Conservation (phyloP, 1,140 invertebrate species). For the Hyposmocoma kahamanoa region DNA sequence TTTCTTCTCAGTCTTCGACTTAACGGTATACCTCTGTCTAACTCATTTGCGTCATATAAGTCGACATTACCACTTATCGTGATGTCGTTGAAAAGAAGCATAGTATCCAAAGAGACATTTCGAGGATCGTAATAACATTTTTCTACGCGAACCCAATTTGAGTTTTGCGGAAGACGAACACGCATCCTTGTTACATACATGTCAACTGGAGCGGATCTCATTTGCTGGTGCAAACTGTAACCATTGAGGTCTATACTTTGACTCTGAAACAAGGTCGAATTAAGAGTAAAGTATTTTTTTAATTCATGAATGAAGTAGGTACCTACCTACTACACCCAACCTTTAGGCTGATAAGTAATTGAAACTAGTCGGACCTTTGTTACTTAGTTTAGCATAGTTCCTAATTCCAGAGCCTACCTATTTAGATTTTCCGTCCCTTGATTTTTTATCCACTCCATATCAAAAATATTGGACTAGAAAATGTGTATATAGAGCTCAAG, state of each 20-base stretch:
- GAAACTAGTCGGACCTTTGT: no score
- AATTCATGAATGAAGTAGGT: no score
- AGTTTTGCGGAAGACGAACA: conserved; percentile 76
- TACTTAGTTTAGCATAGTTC: no score
- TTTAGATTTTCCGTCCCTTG: no score
- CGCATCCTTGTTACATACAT: conserved; percentile 79
- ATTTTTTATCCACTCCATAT: no score
- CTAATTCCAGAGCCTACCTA: no score
- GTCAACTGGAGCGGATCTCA: conserved; percentile 75
- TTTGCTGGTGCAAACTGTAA: conserved; percentile 76
- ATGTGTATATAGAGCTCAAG: no score
- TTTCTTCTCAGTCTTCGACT: conserved; percentile 38
- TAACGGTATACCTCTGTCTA: conserved; percentile 47
- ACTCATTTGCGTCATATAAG: conserved; percentile 70
- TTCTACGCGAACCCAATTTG: conserved; percentile 80
- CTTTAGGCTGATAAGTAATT: no score
- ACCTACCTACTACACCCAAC: no score
- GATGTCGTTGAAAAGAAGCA: conserved; percentile 84
- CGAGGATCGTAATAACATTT: conserved; percentile 83
- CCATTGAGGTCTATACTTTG: conserved; percentile 76
- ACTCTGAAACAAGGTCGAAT: conserved; percentile 60
- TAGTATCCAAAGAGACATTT: conserved; percentile 82
- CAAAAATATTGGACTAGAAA: no score
- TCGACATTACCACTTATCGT: conserved; percentile 84
- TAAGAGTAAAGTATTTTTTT: no score